Conservation (phyloP, 2,113 vertebrate genomes). For the Poicephalus gulielmi region DNA sequence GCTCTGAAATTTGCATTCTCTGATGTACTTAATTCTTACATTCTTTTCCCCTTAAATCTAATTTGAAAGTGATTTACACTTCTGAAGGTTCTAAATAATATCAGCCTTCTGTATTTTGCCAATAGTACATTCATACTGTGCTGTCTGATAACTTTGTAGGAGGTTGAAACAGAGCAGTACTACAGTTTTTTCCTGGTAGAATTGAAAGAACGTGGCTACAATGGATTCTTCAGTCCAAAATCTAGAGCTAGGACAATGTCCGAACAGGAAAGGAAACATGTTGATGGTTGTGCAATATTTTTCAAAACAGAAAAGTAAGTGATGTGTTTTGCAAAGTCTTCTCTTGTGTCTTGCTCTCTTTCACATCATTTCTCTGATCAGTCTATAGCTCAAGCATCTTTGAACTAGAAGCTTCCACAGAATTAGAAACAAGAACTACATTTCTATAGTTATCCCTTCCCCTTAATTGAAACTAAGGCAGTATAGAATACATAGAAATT, state of each 20-base stretch:
- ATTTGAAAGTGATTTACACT: constrained; percentile 44
- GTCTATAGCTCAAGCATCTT: background rate
- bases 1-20: constrained; percentile 26
- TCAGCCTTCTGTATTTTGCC: background rate
- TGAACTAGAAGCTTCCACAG: background rate
- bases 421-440: background rate
- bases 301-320: constrained; percentile 95
- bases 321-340: background rate
- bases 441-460: background rate
- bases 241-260: constrained; percentile 98
- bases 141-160: constrained; percentile 77
- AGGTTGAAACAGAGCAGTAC: constrained; percentile 98
- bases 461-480: background rate
- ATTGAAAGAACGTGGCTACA: constrained; percentile 94
- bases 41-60: background rate
- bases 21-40: constrained; percentile 8
- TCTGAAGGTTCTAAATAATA: constrained; percentile 35
- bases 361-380: background rate
- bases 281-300: constrained; percentile 97
- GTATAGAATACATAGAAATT: background rate
- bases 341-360: background rate
- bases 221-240: constrained; percentile 98
- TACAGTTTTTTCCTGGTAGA: constrained; percentile 95
- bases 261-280: constrained; percentile 95
- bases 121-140: background rate